Conservation (phyloP, 2,113 vertebrate species). For the Emydura subglobosa region DNA sequence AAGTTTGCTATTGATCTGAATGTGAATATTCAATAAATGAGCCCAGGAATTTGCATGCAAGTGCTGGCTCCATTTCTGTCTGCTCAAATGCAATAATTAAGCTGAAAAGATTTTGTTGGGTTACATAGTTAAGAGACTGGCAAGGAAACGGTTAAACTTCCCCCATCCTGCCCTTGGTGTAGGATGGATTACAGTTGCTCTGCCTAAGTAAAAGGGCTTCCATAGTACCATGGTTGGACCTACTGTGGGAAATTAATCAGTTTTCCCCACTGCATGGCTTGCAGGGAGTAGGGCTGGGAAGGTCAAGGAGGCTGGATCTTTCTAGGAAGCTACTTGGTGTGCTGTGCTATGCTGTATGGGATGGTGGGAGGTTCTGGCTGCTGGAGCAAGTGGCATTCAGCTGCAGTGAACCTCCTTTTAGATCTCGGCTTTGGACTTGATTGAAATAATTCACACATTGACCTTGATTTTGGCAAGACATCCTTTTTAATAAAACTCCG, state of each 20-base stretch:
- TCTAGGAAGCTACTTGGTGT: neutral
- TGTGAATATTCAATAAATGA: neutral
- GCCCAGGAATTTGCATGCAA: neutral
- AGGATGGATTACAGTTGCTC: neutral
- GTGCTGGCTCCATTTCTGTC: neutral
- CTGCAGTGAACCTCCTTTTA: neutral
- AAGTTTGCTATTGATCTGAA: neutral
- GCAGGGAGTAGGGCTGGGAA: neutral
- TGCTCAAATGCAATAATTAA: fast-evolving
- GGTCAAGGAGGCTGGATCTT: neutral
- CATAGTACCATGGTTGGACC: neutral
- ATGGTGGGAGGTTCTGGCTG: neutral
- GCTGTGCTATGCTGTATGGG: neutral
- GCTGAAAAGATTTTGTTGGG: neutral
- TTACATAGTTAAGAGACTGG: neutral
- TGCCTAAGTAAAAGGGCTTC: neutral
- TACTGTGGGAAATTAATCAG: neutral
- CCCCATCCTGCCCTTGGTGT: neutral
- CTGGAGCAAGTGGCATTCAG: neutral
- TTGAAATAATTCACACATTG: neutral
- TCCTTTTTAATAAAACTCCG: neutral
- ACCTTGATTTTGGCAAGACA: neutral
- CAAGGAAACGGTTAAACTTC: neutral
- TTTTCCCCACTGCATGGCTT: neutral
- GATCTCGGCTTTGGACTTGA: neutral